Percentiles rank a stretch among this genome's conserved stretches.
Evolutionary conservation across 1,140 invertebrate genomes (phyloP).

Genomic region (Drosophila ogumai): DNA sequence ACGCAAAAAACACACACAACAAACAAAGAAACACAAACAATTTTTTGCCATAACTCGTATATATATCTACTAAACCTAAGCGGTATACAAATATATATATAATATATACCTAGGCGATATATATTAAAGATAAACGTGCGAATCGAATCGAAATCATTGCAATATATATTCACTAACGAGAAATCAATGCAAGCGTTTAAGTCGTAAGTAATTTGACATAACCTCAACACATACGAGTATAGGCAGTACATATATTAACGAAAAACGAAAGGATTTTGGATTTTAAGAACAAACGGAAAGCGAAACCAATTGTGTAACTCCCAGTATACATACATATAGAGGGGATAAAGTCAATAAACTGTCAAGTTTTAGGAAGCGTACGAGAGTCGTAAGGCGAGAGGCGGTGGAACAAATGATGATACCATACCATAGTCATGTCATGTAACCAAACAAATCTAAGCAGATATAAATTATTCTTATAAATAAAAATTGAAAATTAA

Average conservation of each 20-base stretch:
- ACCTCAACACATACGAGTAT: constrained; percentile 52
- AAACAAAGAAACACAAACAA: constrained; percentile 31
- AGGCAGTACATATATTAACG: constrained; percentile 41
- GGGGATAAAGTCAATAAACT: constrained; percentile 50
- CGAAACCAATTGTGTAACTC: constrained; percentile 26
- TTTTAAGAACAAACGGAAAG: constrained; percentile 43
- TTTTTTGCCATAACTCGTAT: constrained; percentile 65
- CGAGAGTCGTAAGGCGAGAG: constrained; percentile 17
- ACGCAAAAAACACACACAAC: constrained; percentile 9
- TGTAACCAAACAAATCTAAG: constrained; percentile 77
- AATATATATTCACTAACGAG: constrained; percentile 73
- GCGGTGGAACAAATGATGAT: constrained; percentile 51
- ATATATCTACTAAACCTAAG: constrained; percentile 51
- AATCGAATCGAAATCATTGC: constrained; percentile 62
- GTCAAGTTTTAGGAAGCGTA: constrained; percentile 34
- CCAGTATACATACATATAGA: constrained; percentile 30
- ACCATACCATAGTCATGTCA: constrained; percentile 83
- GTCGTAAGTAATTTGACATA: constrained; percentile 57
- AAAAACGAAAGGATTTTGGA: constrained; percentile 49
- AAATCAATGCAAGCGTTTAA: constrained; percentile 68
- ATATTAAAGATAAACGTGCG: constrained; percentile 47
- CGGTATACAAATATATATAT: constrained; percentile 31
- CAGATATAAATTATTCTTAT: constrained; percentile 85
- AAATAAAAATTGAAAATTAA: constrained; percentile 74
- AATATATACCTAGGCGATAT: constrained; percentile 53